These are phyloP conservation scores for Drosophila santomea DNA, from an alignment of 1,140 invertebrate genomes.

Conservation along the genomic window DNA sequence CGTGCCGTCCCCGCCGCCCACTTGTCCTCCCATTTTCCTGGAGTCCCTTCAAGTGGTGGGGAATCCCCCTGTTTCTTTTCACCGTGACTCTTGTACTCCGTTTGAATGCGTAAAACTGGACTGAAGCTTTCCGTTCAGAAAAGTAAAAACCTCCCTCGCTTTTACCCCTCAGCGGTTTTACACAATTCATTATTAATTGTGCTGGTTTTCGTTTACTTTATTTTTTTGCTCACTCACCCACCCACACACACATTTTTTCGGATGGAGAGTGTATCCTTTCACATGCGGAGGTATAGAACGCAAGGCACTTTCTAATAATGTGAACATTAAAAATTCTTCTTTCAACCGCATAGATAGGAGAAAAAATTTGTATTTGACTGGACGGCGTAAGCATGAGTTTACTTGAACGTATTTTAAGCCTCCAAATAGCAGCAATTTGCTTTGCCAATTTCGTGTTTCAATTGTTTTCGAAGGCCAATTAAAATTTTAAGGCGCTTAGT, in stretches of 20 bases:
- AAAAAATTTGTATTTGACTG: not conserved
- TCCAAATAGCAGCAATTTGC: slow-evolving; percentile 34
- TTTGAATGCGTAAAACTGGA: slow-evolving; percentile 69
- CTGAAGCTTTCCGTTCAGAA: slow-evolving; percentile 14
- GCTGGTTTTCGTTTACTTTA: slow-evolving; percentile 57
- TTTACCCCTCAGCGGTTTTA: slow-evolving; percentile 56
- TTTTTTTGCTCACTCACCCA: slow-evolving; percentile 7
- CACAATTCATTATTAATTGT: slow-evolving; percentile 84
- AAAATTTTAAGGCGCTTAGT: slow-evolving; percentile 66
- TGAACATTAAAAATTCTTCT: slow-evolving; percentile 77
- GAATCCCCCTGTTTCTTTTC: not conserved
- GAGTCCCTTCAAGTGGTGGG: slow-evolving; percentile 44
- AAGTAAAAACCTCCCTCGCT: not conserved
- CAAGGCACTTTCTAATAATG: slow-evolving; percentile 60
- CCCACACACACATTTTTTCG: slow-evolving; percentile 10
- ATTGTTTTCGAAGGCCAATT: slow-evolving; percentile 73
- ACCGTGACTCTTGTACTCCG: slow-evolving; percentile 9
- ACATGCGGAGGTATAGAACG: slow-evolving; percentile 26
- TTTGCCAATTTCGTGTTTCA: slow-evolving; percentile 61
- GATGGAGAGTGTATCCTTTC: slow-evolving; percentile 62
- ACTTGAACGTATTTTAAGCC: slow-evolving; percentile 12
- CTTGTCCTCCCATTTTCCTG: slow-evolving; percentile 5
- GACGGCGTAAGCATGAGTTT: slow-evolving; percentile 14
- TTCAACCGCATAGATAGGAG: slow-evolving; percentile 1
- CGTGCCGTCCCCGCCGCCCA: slow-evolving; percentile 17